phyloP scores from a whole-genome alignment of 2,888 invertebrate genomes.

The Coremacera marginata region DNA sequence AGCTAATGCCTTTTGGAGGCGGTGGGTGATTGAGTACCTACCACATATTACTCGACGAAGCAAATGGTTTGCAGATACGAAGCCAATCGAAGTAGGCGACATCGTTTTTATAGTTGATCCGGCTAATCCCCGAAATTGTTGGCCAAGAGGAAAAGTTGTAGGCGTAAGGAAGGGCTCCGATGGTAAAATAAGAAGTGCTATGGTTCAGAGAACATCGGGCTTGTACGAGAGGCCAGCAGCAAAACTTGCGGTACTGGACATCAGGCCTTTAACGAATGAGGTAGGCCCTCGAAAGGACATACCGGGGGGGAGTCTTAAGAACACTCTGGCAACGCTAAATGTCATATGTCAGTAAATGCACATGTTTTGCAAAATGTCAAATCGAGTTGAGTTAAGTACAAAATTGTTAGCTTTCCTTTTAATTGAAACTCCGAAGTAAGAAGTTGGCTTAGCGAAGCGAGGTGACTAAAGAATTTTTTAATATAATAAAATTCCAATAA shows the following conservation, averaged over 20 bases:
- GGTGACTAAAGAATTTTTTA: no score
- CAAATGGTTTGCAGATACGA: slow-evolving; percentile 43
- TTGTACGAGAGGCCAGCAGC: slow-evolving; percentile 33
- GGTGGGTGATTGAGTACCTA: slow-evolving; percentile 41
- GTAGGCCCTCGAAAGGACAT: slow-evolving; percentile 40
- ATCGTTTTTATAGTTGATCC: slow-evolving; percentile 46
- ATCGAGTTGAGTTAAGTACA: no score
- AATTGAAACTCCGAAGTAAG: no score
- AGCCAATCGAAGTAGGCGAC: slow-evolving; percentile 33
- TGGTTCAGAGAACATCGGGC: slow-evolving; percentile 33
- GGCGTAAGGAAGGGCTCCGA: slow-evolving; percentile 31
- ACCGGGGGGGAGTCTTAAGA: slow-evolving; percentile 33
- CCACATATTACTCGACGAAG: slow-evolving; percentile 40
- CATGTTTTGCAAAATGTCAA: no score
- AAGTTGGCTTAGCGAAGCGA: no score
- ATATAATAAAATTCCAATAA: no score
- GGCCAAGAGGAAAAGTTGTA: slow-evolving; percentile 43
- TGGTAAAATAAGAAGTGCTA: slow-evolving; percentile 39
- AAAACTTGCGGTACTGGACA: slow-evolving; percentile 42
- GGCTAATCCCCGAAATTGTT: slow-evolving; percentile 36
- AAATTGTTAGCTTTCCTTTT: no score
- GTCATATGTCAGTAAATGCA: no score
- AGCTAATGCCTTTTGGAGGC: slow-evolving; percentile 40
- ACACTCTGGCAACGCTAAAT: no score
- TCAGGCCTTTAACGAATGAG: slow-evolving; percentile 8